Base-by-base conservation (phyloP, 2,888 invertebrate genomes). In the Thera obeliscata region DNA sequence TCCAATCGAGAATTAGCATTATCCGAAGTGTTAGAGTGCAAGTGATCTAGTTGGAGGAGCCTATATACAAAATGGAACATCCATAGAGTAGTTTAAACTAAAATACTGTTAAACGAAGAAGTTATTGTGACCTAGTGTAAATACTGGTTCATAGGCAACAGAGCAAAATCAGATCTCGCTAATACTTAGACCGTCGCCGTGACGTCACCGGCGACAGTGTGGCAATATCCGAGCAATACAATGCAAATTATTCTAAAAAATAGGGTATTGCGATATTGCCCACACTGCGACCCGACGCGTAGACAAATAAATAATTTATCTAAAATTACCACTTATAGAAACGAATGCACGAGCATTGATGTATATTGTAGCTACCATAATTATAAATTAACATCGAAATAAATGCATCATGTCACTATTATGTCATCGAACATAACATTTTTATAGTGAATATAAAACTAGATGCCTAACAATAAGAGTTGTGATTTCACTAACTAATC, bases 331-430 rank as follows among this genome's bases (percentile, higher is more conserved):
- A 85, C 88, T 87, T 86, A 88, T 83, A 87, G 89, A 87, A 87
- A 85, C 80, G 81, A 84, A 88, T 82, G 87, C 89, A 88, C 88
- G 90, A 91, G 91, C 90, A 90, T 91, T 91, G 88, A 90, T 69
- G 55, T 83, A 87, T 89, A 87, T 90, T 90, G 89, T 90, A 90
- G 91, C 91, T 93, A 92, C 88, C 89, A 89, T 90, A 91, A 92
- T 85, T 85, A 89, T 91, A 91, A 92, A 91, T 90, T 92, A 93
- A 90, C 91, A 91, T 90, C 87, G 80, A 91, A 91, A 93, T 93
- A 93, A 93, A 93, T 93, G 93, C 93, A 93, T 92, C 91, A 91
- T 86, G 92, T 92, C 91, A 93, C 93, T 90, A 87, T 89, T 87
- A 91, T 91, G 90, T 92, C 89, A 86, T 85, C 80, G 87, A 90